Base-by-base conservation (phyloP, 2,113 vertebrate species). In the Zosterops borbonicus region DNA sequence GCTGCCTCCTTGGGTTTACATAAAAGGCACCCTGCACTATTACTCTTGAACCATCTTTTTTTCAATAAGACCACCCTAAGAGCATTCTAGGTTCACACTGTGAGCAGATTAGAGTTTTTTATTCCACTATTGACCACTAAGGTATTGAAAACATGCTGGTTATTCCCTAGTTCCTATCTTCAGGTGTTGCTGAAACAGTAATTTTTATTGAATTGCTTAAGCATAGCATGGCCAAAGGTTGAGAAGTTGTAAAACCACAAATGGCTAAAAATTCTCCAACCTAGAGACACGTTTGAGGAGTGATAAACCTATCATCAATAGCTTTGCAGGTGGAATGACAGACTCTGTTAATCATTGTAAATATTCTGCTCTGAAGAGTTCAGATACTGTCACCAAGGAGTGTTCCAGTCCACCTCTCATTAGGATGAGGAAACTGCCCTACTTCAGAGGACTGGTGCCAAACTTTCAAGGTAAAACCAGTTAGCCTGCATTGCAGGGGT, bases 341-440 rank as follows among this genome's bases (percentile, higher is more conserved):
- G n/a, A 59, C 41, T 95, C 68, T 94, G 95, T 96, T 96, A 97
- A 95, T 96, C 83, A 94, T 95, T 97, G 71, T 85, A 84, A 91
- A 44, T 35, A 56, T 59, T 69, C 46, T 96, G 29, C 47, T 92
- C 71, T 58, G 80, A 93, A 80, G 83, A 70, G 58, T 88, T 91
- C 65, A 78, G 74, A 89, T 82, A 65, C 42, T 79, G 91, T 76
- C 80, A 92, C 56, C 67, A 95, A 95, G 91, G 95, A 93, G 90
- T 64, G 65, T 52, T 90, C 68, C 68, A 83, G 74, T 83, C 75
- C 27, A 37, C 28, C 47, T 46, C 63, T 95, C 47, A 83, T 79
- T 77, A 94, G n/a, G 35, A 31, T 94, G 87, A 79, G 60, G 96
- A 95, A 95, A 95, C 35, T 53, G 46, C 27, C 5, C 12, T 75